phyloP scores from a whole-genome alignment of 2,888 invertebrate species.

The Cantharis lateralis region DNA sequence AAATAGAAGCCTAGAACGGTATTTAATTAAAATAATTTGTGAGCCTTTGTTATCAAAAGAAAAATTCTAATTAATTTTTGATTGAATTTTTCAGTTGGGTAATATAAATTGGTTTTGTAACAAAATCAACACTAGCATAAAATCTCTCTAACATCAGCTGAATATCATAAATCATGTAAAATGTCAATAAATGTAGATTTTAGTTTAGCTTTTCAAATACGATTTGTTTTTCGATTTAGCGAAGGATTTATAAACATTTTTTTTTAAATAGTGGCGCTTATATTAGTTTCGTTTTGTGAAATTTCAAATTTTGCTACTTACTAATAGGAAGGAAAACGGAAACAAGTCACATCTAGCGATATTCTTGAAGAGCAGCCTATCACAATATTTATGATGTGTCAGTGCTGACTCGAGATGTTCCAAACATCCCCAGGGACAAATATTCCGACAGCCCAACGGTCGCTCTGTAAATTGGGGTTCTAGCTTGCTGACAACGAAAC shows the following conservation, averaged over 20 bases:
- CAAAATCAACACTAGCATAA: not conserved
- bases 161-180: conserved; percentile 12
- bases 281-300: not conserved
- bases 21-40: not conserved
- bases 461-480: conserved; percentile 29
- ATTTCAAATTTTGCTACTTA: conserved; percentile 8
- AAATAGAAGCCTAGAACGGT: not conserved
- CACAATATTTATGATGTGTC: conserved; percentile 39
- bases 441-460: conserved; percentile 29
- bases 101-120: not conserved
- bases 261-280: not conserved
- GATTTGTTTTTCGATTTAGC: not conserved
- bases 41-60: not conserved
- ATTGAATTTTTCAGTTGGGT: not conserved
- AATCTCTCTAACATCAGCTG: not conserved
- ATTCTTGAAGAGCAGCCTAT: conserved; percentile 27
- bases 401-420: conserved; percentile 29
- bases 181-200: conserved; percentile 9
- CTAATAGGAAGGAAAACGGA: conserved; percentile 11
- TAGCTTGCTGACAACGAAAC: conserved; percentile 35
- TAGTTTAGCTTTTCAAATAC: conserved; percentile 13
- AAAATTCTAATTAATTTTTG: not conserved
- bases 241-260: conserved; percentile 5
- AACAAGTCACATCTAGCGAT: conserved; percentile 19
- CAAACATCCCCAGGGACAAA: conserved; percentile 31